Base-by-base conservation (phyloP, 2,113 vertebrate species). In the Siniperca chuatsi region DNA sequence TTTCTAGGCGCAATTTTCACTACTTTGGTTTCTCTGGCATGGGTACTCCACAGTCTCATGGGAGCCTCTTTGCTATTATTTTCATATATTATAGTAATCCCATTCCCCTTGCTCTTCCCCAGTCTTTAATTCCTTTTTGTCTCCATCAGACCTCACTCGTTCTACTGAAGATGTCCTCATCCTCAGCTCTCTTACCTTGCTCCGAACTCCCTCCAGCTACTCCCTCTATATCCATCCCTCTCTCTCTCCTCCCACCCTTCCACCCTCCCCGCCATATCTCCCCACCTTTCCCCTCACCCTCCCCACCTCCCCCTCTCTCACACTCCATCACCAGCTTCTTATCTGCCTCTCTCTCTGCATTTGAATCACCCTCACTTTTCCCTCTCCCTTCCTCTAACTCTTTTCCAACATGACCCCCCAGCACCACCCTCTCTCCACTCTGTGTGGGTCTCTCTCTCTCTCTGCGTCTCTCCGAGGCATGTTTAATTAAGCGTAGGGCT, bases 401-500 rank as follows among this genome's bases (percentile, higher is more conserved):
- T 62, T 81, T 82, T 83, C 87, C 83, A 92, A 83, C 84, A 76
- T 46, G 23, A 91, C 62, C 25, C 78, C 60, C 69, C 54, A 54
- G 35, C 68, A 57, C 55, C 48, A 42, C 52, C 69, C n/a, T 33
- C 54, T 29, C 44, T 70, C 4, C 23, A 57, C 35, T 29, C 75
- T 65, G 8, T 58, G 57, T 57, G 23, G 55, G 23, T 66, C 57
- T 65, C 75, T 48, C 76, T 60, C 78, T 74, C 75, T 78, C 77
- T 33, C 75, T 70, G 81, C 74, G 52, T 95, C 93, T 92, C 93
- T 88, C 86, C 70, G 92, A 95, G 94, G 90, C 90, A 92, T 93
- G 92, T 94, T 95, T 95, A 95, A 96, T 96, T 95, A 95, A 95
- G 93, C 89, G 88, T 91, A 91, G 90, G 92, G 90, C 92, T 92